phyloP scores from a whole-genome alignment of 2,888 invertebrate genomes.

The Pachliopta kotzebuea region DNA sequence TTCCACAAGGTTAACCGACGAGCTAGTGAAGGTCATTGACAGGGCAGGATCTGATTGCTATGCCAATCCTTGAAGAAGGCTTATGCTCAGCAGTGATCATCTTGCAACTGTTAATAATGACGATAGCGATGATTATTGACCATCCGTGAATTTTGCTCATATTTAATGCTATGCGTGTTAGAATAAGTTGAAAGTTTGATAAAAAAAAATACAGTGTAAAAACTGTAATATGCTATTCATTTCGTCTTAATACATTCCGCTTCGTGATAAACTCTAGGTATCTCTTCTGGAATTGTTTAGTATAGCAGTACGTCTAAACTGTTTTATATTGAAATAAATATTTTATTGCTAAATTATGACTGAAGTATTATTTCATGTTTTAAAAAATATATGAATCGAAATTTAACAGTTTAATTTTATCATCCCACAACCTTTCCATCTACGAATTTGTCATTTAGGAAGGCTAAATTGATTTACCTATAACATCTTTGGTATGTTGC shows the following conservation, averaged over 20 bases:
- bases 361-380: conserved; percentile 34
- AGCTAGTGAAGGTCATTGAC: too few species aligned
- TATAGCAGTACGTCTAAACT: conserved; percentile 57
- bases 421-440: too few species aligned
- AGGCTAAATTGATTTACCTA: too few species aligned
- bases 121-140: too few species aligned
- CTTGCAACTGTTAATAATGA: too few species aligned
- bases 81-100: too few species aligned
- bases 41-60: too few species aligned
- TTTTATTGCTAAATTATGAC: conserved; percentile 62
- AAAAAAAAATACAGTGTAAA: conserved; percentile 5
- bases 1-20: too few species aligned
- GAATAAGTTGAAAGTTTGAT: conserved; percentile 34
- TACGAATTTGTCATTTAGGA: too few species aligned
- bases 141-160: conserved; percentile 29
- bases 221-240: conserved; percentile 30
- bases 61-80: too few species aligned
- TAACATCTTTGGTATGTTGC: too few species aligned
- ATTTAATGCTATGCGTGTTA: conserved; percentile 29
- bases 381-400: background rate
- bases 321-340: conserved; percentile 71
- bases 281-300: conserved; percentile 43
- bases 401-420: too few species aligned
- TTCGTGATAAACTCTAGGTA: conserved; percentile 33
- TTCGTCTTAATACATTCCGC: conserved; percentile 37